These are phyloP conservation scores for Eulemur rubriventer DNA, from an alignment of 2,797 vertebrate species.

Conservation along the genomic window DNA sequence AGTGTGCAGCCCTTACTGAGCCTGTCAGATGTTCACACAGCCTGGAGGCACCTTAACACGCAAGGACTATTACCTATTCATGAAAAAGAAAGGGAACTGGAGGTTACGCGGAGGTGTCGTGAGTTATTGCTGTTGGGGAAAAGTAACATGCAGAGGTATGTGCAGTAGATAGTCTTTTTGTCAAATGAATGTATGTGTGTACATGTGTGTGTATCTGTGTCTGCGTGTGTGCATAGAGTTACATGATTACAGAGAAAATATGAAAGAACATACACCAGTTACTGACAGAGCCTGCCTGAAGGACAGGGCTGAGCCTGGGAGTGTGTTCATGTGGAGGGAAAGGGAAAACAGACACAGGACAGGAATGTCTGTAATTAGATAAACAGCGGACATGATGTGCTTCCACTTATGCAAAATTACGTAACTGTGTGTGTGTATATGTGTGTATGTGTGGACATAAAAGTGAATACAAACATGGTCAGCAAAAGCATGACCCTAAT, in stretches of 20 bases:
- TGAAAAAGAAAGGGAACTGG: accelerated
- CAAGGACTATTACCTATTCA: not conserved
- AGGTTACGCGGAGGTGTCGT: accelerated
- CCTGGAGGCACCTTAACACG: not conserved
- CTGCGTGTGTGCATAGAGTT: too few species aligned
- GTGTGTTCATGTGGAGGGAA: too few species aligned
- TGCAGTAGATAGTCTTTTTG: too few species aligned
- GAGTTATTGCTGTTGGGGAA: not conserved
- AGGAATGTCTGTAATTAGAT: not conserved
- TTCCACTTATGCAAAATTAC: not conserved
- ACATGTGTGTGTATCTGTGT: not conserved
- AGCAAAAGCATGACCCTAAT: not conserved
- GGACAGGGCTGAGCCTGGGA: not conserved
- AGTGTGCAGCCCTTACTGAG: not conserved
- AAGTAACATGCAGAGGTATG: not conserved
- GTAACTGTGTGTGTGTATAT: accelerated
- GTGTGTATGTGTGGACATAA: not conserved
- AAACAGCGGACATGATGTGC: accelerated
- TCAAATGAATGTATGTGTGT: not conserved
- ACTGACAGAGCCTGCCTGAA: not conserved
- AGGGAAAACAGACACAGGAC: accelerated
- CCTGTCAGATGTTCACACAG: not conserved
- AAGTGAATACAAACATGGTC: not conserved
- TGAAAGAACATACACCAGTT: not conserved
- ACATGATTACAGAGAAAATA: not conserved